Evolutionary conservation across 2,113 vertebrate species (phyloP), one percentile per base, ranked within the genome.

Genomic region (Thamnophis sirtalis): DNA sequence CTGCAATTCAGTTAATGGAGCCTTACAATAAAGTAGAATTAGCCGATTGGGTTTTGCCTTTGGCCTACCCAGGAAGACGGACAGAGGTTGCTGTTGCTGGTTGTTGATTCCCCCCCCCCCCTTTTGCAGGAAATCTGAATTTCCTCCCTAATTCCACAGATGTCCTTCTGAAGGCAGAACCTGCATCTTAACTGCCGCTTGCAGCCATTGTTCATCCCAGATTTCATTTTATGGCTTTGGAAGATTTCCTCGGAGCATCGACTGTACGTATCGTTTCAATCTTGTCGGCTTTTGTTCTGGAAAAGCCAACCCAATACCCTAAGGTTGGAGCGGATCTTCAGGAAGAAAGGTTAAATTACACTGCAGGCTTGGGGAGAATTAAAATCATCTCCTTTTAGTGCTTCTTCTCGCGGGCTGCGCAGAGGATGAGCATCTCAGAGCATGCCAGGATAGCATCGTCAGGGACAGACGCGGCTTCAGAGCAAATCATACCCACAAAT

Each of bases 151-250:
- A 93, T 91, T 94, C 10, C 60, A 92, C 17, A 92, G 24, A 93
- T 93, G 90, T 93, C 24, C 11, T 94, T 94, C 93, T 58, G 92
- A 94, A 93, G 91, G 22, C 89, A 93, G 94, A 90, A 53, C 48
- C 22, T 92, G 73, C 11, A 93, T 91, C 88, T 86, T 89, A 58
- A 89, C 86, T 90, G 80, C 63, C 87, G 89, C 60, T 49, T 51
- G 9, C 56, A 33, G 33, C 73, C 28, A 91, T 90, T 28, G 91
- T 9, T 95, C 88, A 94, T 89, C 63, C 86, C 80, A 48, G 93
- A 93, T 93, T 87, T 26, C 84, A 53, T 38, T 38, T 24, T 68
- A 86, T 89, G 11, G 73, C 33, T 92, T 92, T 85, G 87, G 38
- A 86, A 88, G 5, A 17, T 50, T 51, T 92, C n/a, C 84, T 87